Conservation (phyloP, 1,140 invertebrate species). For the Drosophila punjabiensis region DNA sequence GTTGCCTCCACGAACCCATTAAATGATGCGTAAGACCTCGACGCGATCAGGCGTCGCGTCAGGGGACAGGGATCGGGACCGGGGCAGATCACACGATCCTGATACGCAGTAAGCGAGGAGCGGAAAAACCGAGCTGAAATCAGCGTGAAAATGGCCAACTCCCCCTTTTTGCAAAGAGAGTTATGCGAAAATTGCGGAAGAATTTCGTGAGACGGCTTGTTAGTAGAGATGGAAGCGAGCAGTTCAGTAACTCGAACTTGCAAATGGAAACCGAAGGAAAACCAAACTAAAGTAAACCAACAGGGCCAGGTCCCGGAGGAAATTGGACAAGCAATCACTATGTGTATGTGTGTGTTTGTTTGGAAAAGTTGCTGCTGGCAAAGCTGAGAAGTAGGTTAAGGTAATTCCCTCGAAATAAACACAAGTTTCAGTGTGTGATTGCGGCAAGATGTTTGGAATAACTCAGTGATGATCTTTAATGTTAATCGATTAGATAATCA, state of each 20-base stretch:
- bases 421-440: conserved; percentile 6
- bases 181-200: conserved; percentile 64
- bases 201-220: conserved; percentile 64
- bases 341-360: background rate
- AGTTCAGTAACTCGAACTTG: conserved; percentile 8
- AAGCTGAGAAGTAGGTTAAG: conserved; percentile 43
- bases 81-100: conserved; percentile 67
- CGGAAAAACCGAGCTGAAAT: conserved; percentile 30
- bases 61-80: background rate
- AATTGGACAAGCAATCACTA: conserved; percentile 43
- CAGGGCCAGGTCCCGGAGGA: conserved; percentile 35
- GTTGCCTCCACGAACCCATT: conserved; percentile 71
- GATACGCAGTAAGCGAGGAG: conserved; percentile 49
- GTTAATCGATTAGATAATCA: too few species aligned
- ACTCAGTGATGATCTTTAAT: background rate
- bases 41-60: conserved; percentile 72
- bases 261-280: conserved; percentile 1
- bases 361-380: conserved; percentile 2
- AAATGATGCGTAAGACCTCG: conserved; percentile 74
- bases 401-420: conserved; percentile 35
- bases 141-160: conserved; percentile 60
- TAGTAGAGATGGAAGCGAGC: conserved; percentile 30
- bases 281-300: conserved; percentile 55
- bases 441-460: background rate
- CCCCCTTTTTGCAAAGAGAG: conserved; percentile 9